Evolutionary conservation across 1,140 invertebrate species (phyloP), one percentile per base, ranked within the genome.

Genomic region (Trissolcus basalis): DNA sequence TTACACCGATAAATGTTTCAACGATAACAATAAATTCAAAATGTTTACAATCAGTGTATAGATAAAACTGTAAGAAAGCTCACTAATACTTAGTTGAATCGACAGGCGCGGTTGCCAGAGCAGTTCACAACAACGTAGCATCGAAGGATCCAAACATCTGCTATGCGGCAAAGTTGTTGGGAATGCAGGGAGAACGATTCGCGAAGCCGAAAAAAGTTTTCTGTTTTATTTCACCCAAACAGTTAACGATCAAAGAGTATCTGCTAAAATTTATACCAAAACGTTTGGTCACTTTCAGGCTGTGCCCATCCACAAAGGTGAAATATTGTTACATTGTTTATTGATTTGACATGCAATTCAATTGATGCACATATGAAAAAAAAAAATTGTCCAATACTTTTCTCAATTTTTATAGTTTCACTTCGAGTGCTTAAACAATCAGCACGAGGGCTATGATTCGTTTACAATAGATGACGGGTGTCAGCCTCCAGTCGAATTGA

Each of bases 201-300:
- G 83, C 89, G 2, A 96, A 95, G 80, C 93, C 94, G 6, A 94
- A 96, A 80, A 96, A 95, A 88, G 95, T 97, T 36, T 92, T 95
- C 76, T 95, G 95, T 84, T 96, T 95, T 83, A 93, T 96, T 71
- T 95, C 93, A 64, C 93, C 94, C 15, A 96, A 97, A 87, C 94
- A 96, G 89, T 88, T 96, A 39, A 96, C 95, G 32, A 92, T 98
- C 79, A 97, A 97, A 88, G 96, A 98, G 89, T 96, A 95, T 89
- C 91, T 97, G 69, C 89, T 97, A 58, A 96, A 95, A 89, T 94
- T 98, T 81, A 96, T 98, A 83, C 96, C 96, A 36, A 97, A 96
- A 86, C 90, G 96, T 75, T 90, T 98, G 53, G 95, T 93, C 54
- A 96, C 96, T n/a, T 98, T 97, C 88, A 91, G 96, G 19, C 90